These are phyloP conservation scores for Adelges cooleyi DNA, from an alignment of 1,140 invertebrate species.

Conservation along the genomic window DNA sequence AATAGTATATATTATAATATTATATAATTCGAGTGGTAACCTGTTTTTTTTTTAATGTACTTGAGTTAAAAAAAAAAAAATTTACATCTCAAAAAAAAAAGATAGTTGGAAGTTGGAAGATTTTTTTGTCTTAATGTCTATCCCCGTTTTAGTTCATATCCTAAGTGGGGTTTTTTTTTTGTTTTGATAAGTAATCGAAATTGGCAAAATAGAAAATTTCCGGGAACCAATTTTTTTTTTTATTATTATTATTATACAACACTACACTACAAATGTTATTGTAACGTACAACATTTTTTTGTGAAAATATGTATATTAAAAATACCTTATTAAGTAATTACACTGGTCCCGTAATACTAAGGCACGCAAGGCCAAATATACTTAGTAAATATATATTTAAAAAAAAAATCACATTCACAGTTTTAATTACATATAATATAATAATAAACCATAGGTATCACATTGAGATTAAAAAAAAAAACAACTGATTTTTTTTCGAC, in stretches of 20 bases:
- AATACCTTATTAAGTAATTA: conserved; percentile 23
- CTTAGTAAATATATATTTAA: conserved; percentile 20
- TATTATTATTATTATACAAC: conserved; percentile 13
- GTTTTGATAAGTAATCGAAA: no score
- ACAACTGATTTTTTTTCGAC: background rate
- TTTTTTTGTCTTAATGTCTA: no score
- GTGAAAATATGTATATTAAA: background rate
- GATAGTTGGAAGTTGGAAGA: no score
- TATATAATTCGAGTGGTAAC: no score
- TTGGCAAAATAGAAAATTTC: conserved; percentile 17
- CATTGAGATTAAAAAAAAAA: conserved; percentile 13
- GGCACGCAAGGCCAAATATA: conserved; percentile 5
- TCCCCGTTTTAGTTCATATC: no score
- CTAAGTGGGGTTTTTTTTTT: no score
- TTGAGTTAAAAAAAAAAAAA: no score
- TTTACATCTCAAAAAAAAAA: no score
- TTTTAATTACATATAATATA: background rate
- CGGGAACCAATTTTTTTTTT: conserved; percentile 19
- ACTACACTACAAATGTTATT: background rate
- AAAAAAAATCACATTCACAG: conserved; percentile 10
- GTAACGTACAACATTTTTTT: background rate
- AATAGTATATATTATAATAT: no score
- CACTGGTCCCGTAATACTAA: conserved; percentile 27
- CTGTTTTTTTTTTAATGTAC: no score
- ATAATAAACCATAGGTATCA: conserved; percentile 21